These are phyloP conservation scores for Periophthalmus modestus DNA, from an alignment of 2,113 vertebrate species.

Conservation along the genomic window DNA sequence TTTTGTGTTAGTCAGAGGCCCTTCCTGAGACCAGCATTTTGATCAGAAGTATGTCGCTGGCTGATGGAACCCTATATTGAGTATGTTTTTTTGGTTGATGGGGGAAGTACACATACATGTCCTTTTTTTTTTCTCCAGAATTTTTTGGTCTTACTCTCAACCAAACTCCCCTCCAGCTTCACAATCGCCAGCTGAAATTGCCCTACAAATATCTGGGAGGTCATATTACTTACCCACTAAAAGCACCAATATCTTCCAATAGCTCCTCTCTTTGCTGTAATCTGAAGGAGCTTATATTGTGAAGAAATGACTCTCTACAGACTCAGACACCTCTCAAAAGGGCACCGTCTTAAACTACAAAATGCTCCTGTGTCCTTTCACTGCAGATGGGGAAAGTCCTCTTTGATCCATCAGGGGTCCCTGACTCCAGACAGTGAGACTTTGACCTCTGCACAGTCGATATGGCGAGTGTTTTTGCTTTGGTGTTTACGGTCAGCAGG, in stretches of 20 bases:
- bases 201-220: neutral
- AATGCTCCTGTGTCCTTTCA: neutral
- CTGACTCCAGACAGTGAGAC: neutral
- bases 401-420: slow-evolving; percentile 12
- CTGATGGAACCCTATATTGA: too few relatives aligned
- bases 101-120: too few relatives aligned
- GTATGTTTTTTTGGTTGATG: neutral
- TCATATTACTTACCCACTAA: neutral
- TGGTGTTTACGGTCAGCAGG: slow-evolving; percentile 9
- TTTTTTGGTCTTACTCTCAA: neutral
- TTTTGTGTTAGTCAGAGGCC: neutral
- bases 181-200: neutral
- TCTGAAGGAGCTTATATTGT: neutral
- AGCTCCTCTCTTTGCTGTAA: neutral
- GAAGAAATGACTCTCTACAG: neutral
- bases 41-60: too few relatives aligned
- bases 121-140: neutral
- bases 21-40: neutral
- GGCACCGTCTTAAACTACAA: neutral
- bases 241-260: slow-evolving; percentile 1
- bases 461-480: slow-evolving; percentile 8
- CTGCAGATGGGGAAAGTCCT: neutral
- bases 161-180: neutral
- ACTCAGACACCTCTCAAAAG: neutral
- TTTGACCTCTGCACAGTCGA: slow-evolving; percentile 8